These are phyloP conservation scores for Sebastolobus alascanus DNA, from an alignment of 2,797 vertebrate genomes.

Conservation along the genomic window DNA sequence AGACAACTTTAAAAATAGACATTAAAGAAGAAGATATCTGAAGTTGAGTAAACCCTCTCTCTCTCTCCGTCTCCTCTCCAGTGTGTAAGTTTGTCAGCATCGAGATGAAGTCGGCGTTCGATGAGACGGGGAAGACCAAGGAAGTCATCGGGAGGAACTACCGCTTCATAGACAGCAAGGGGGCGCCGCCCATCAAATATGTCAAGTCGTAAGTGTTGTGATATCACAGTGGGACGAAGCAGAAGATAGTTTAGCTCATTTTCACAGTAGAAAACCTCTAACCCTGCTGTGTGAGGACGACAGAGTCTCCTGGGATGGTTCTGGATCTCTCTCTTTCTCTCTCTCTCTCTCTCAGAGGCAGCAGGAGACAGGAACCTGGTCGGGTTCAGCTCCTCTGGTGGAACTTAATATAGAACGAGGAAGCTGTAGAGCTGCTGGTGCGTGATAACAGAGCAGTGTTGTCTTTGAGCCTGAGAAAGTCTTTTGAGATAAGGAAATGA, in stretches of 20 bases:
- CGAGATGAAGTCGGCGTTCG: constrained; percentile 95
- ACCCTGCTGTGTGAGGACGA: background rate
- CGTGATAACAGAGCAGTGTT: background rate
- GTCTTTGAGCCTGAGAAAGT: background rate
- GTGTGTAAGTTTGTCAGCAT: constrained; percentile 96
- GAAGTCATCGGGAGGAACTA: constrained; percentile 95
- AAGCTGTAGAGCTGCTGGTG: constrained; percentile 3
- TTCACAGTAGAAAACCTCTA: background rate
- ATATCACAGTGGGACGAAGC: too few relatives aligned
- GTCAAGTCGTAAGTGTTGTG: constrained; percentile 93
- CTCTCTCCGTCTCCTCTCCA: constrained; percentile 55
- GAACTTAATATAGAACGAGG: constrained; percentile 49
- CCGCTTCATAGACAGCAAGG: constrained; percentile 91
- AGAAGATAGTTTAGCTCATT: background rate
- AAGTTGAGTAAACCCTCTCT: background rate
- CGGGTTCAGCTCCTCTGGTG: constrained; percentile 58
- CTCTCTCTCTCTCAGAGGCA: constrained; percentile 8
- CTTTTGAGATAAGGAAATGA: too few relatives aligned
- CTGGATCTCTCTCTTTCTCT: constrained; percentile 17
- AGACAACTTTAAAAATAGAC: background rate
- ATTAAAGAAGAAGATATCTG: too few relatives aligned
- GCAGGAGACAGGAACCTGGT: constrained; percentile 55
- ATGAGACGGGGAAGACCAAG: constrained; percentile 95
- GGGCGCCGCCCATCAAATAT: constrained; percentile 91
- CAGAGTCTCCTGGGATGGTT: background rate